A percentile compares a stretch with the other conserved stretches of the same genome.
These are phyloP conservation scores for Scalopus aquaticus DNA, from an alignment of 2,113 vertebrate genomes.

Conservation along the genomic window DNA sequence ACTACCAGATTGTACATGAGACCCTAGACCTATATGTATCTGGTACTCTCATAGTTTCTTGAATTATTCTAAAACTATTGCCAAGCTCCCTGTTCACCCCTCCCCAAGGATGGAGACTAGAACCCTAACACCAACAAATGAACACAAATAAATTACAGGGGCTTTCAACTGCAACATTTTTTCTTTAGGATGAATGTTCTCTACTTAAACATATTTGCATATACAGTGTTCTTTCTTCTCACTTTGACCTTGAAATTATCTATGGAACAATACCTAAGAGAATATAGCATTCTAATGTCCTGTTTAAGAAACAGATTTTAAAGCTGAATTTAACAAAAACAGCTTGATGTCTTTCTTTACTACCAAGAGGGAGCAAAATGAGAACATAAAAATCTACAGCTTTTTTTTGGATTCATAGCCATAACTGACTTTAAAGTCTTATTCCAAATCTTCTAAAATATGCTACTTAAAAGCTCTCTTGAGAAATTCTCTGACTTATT, in stretches of 20 bases:
- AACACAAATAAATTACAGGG: neutral
- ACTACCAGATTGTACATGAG: neutral
- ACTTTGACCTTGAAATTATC: neutral
- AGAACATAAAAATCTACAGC: neutral
- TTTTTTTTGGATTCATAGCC: neutral
- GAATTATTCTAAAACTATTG: neutral
- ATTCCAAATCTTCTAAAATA: constrained; percentile 42
- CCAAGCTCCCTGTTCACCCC: neutral
- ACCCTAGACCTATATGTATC: neutral
- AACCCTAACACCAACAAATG: neutral
- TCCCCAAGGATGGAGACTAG: neutral
- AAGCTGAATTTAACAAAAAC: constrained; percentile 35
- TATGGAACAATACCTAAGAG: neutral
- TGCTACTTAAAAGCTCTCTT: constrained; percentile 27
- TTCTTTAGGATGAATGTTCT: neutral
- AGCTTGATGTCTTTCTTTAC: neutral
- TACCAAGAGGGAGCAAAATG: constrained; percentile 46
- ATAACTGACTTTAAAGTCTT: constrained; percentile 18
- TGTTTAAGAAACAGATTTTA: constrained; percentile 26
- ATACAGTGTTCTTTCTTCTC: neutral
- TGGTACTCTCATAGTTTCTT: neutral
- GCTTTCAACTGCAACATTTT: neutral
- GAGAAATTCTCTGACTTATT: constrained; percentile 29
- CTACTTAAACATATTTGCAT: neutral
- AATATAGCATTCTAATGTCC: neutral